Evolutionary conservation across 2,113 vertebrate genomes (phyloP).

Genomic region (Pteruthius melanotis): DNA sequence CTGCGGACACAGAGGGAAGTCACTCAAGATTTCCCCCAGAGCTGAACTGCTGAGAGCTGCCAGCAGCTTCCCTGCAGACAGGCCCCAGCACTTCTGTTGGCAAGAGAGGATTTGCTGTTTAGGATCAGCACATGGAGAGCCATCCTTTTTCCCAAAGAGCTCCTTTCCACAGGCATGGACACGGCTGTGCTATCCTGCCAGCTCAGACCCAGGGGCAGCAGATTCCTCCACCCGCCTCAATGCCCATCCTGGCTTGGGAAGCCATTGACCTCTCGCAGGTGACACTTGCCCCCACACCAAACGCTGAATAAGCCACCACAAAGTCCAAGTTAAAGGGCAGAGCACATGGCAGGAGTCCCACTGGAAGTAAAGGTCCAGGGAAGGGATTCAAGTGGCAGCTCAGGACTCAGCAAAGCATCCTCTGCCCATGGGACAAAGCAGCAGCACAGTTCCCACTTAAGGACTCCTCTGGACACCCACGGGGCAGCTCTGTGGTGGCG

Average conservation of each 20-base stretch:
- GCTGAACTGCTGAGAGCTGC: not conserved
- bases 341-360: not conserved
- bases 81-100: not conserved
- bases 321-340: not conserved
- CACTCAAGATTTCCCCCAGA: not conserved
- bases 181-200: not conserved
- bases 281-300: not conserved
- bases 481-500: not conserved
- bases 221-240: not conserved
- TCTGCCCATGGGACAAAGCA: not conserved
- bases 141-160: not conserved
- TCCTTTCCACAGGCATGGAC: not conserved
- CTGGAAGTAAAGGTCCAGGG: not conserved
- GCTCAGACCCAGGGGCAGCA: not conserved
- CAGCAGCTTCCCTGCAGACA: not conserved
- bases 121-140: not conserved
- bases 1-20: slow-evolving; percentile 60
- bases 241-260: not conserved
- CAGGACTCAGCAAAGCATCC: not conserved
- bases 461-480: not conserved
- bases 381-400: not conserved
- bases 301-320: not conserved
- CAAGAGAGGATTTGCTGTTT: not conserved
- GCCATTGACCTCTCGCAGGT: rapidly evolving
- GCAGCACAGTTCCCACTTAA: not conserved